Base-by-base conservation (phyloP, 2,888 invertebrate genomes). In the Drosophila falleni region DNA sequence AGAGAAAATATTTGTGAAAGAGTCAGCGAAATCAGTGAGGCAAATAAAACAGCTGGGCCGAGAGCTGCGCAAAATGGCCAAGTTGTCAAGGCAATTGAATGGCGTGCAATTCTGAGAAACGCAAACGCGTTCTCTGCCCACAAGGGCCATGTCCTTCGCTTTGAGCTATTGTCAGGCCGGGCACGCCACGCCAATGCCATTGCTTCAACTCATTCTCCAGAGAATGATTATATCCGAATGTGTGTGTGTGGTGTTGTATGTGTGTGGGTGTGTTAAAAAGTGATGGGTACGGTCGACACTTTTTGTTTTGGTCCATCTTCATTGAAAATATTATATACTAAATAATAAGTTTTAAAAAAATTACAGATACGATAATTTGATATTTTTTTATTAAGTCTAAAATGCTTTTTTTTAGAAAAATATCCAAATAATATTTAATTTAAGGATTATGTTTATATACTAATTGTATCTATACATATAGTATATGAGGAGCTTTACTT, bases 121-220 rank as follows among this genome's bases (percentile, higher is more conserved):
- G 67, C 62, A 51, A 64, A 42, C 70, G 69, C 69, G 47, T 19
- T 46, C 69, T 58, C 69, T 58, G 61, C 58, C 67, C 64, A 70
- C 64, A 77, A 56, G 78, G 69, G 71, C 60, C 79, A 72, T 70
- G 87, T 79, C 72, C 80, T 74, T 76, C 70, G 59, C 50, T 70
- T 70, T 70, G 29, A 71, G 64, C 71, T 63, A 81, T 81, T 86
- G 80, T 81, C 82, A 80, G 80, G 77, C 77, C 77, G 66, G 74
- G 80, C 81, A 81, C 74, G 81, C 81, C 81, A 81, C 76, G 85
- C 81, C 79, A 81, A 66, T 78, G 81, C 75, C 79, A 76, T 73
- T 73, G 60, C 74, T 46, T 62, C 9, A 42, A 59, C 73, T 55
- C 64, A 49, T 62, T 70, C 76, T 78, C 76, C 50, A 46, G 78